Evolutionary conservation across 1,140 invertebrate genomes (phyloP).

Genomic region (Neuroterus valhalla): DNA sequence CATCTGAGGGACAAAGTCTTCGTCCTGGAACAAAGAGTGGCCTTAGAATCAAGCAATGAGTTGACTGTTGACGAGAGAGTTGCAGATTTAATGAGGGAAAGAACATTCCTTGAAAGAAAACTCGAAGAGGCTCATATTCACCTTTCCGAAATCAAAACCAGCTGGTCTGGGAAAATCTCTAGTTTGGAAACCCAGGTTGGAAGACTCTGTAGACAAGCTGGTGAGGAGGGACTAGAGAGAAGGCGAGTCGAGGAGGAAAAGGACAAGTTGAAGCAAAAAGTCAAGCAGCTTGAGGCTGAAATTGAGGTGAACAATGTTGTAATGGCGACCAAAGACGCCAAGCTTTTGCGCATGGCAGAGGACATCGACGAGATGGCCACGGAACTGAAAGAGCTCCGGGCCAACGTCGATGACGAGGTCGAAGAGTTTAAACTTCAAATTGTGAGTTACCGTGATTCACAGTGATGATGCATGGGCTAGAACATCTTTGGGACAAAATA

Average conservation of each 20-base stretch:
- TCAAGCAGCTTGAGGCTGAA: slow-evolving; percentile 81
- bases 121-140: slow-evolving; percentile 89
- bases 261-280: slow-evolving; percentile 79
- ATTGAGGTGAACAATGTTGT: slow-evolving; percentile 83
- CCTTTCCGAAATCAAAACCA: slow-evolving; percentile 90
- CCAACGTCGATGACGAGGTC: slow-evolving; percentile 79
- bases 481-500: slow-evolving; percentile 44
- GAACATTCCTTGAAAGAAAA: slow-evolving; percentile 83
- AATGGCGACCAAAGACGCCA: slow-evolving; percentile 82
- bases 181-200: slow-evolving; percentile 89
- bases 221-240: slow-evolving; percentile 86
- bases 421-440: slow-evolving; percentile 79
- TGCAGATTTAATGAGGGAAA: slow-evolving; percentile 76
- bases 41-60: slow-evolving; percentile 72
- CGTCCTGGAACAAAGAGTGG: slow-evolving; percentile 78
- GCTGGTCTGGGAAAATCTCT: slow-evolving; percentile 91
- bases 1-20: slow-evolving; percentile 81
- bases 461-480: slow-evolving; percentile 62
- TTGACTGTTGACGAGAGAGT: slow-evolving; percentile 79
- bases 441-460: slow-evolving; percentile 78
- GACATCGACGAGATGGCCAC: slow-evolving; percentile 80
- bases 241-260: slow-evolving; percentile 84
- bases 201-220: slow-evolving; percentile 85
- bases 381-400: slow-evolving; percentile 78
- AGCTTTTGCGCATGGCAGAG: slow-evolving; percentile 78